These are phyloP conservation scores for Hepsetus odoe DNA, from an alignment of 2,113 vertebrate species.

Conservation along the genomic window DNA sequence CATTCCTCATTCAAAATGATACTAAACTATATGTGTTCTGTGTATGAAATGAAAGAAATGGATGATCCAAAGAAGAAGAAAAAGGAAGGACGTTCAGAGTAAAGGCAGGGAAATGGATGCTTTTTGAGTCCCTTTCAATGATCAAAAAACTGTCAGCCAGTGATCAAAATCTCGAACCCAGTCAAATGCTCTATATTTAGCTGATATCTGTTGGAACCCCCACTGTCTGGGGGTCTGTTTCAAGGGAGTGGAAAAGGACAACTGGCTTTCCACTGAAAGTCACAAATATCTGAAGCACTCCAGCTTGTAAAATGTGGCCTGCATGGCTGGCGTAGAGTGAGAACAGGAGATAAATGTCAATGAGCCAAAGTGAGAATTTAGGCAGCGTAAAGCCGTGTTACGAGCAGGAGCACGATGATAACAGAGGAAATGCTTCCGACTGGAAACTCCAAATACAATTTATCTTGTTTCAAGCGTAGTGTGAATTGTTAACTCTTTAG, in stretches of 20 bases:
- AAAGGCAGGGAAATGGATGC: too few species aligned
- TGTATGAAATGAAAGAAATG: too few species aligned
- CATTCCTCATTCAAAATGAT: too few species aligned
- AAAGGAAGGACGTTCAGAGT: too few species aligned
- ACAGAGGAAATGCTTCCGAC: not conserved
- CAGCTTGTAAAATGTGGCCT: not conserved
- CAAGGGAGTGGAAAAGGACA: not conserved
- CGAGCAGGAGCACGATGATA: not conserved
- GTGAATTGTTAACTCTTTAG: too few species aligned
- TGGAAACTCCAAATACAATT: too few species aligned
- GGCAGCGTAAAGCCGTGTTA: not conserved
- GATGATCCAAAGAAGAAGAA: too few species aligned
- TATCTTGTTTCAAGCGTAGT: too few species aligned
- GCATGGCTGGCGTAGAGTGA: not conserved
- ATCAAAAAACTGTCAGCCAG: not conserved
- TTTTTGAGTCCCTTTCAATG: too few species aligned
- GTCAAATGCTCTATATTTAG: not conserved
- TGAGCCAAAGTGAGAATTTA: conserved; percentile 25
- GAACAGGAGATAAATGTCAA: conserved; percentile 7
- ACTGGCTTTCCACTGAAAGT: not conserved
- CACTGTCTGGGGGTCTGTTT: not conserved
- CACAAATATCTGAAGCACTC: not conserved
- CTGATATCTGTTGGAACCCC: not conserved
- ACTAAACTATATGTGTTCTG: too few species aligned
- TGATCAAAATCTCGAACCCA: not conserved